Base-by-base conservation (phyloP, 64 coral and sea anemone genomes). In the Dendrophyllia cribrosa region DNA sequence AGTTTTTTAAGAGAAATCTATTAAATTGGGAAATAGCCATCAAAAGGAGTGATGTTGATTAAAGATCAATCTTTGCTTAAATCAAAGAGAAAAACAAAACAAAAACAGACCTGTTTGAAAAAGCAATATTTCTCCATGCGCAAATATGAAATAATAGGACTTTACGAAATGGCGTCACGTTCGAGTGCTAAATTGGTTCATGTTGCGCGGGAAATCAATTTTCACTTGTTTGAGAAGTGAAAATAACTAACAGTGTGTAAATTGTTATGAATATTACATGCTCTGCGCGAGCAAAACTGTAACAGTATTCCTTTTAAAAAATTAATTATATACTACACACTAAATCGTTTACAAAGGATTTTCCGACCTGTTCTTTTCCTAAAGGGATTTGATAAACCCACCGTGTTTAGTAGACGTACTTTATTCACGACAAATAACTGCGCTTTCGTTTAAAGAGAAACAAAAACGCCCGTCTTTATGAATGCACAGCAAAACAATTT, bases 191-290 rank as follows among this genome's bases (percentile, higher is more conserved):
- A 26, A 51, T 84, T 68, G 62, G 63, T 22, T 51, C 62, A 21
- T 48, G 45, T n/a, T 16, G 43, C 19, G 80, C 43, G 8, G 10
- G 7, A 84, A 84, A 67, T 68, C 66, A 50, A 67, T 67, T 84
- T 66, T 84, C 44, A 67, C 15, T 24, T 49, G 61, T 69, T 47
- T 68, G 60, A 50, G 20, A 68, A 9, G 45, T 25, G 45, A 24
- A 93, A 89, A 75, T 76, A 25, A 73, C 73, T 76, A 53, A 66
- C 58, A 83, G 66, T 76, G 77, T 84, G 59, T 85, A 64, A 70
- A 75, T 47, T 51, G 8, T 84, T 61, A 94, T 94, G 55, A 94
- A 94, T 89, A 89, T 94, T 94, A 45, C 20, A 94, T 94, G 92
- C 66, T 69, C 83, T 84, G 82, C 59, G 58, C 78, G 69, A 75